These are phyloP conservation scores for Gymnoscopelus braueri DNA, from an alignment of 2,797 vertebrate genomes.

Conservation along the genomic window DNA sequence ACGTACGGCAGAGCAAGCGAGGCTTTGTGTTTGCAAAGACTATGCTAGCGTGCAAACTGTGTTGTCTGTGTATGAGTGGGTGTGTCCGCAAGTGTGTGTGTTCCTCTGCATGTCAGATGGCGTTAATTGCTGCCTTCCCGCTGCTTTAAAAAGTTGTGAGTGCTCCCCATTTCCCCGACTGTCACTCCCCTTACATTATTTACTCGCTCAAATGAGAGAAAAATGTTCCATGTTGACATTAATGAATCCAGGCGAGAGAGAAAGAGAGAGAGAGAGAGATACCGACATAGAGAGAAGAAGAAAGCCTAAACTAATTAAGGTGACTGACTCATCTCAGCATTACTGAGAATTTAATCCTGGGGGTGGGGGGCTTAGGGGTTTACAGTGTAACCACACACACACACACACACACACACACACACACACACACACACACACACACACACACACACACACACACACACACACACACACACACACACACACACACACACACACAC, in stretches of 20 bases:
- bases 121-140: constrained; percentile 76
- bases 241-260: constrained; percentile 68
- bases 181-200: constrained; percentile 78
- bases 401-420: background rate
- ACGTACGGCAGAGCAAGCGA: background rate
- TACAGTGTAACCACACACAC: constrained; percentile 31
- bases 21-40: constrained; percentile 1
- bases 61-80: constrained; percentile 16
- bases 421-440: no score
- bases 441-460: background rate
- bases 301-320: constrained; percentile 74
- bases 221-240: constrained; percentile 74
- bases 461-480: constrained; percentile 1
- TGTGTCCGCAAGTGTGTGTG: constrained; percentile 29
- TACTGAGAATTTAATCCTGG: constrained; percentile 54
- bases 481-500: no score
- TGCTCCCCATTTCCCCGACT: constrained; percentile 51
- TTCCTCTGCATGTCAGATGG: constrained; percentile 69
- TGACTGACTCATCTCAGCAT: constrained; percentile 62
- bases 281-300: constrained; percentile 2
- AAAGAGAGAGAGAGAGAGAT: background rate
- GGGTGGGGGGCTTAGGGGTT: constrained; percentile 25
- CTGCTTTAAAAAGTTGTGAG: constrained; percentile 73
- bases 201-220: constrained; percentile 75
- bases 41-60: constrained; percentile 14